Conservation (phyloP, 2,888 invertebrate species). For the Alcis repandata region DNA sequence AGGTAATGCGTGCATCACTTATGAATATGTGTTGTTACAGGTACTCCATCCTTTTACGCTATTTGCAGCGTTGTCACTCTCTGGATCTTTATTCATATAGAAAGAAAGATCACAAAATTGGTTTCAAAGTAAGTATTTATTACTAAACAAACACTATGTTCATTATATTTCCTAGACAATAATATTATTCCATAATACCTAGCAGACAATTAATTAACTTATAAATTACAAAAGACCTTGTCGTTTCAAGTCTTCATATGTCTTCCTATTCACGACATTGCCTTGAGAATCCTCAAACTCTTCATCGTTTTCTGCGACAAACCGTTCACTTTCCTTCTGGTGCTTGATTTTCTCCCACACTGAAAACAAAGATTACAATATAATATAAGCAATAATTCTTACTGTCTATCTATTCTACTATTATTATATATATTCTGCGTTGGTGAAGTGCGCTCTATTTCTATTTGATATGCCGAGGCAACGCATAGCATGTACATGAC, state of each 20-base stretch:
- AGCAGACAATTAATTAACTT: neutral
- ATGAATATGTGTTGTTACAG: too few relatives aligned
- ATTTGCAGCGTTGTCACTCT: too few relatives aligned
- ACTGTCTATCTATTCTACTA: too few relatives aligned
- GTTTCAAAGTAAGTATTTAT: neutral
- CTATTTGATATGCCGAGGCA: neutral
- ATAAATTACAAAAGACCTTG: constrained; percentile 95
- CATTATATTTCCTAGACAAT: constrained; percentile 1
- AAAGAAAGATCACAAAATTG: neutral
- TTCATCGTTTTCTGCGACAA: constrained; percentile 98
- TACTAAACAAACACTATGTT: constrained; percentile 1
- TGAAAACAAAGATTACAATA: constrained; percentile 70
- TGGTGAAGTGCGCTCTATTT: too few relatives aligned
- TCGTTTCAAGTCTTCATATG: constrained; percentile 98
- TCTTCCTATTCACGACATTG: constrained; percentile 99
- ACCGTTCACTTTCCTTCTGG: constrained; percentile 97
- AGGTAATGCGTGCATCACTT: too few relatives aligned
- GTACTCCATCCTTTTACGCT: too few relatives aligned
- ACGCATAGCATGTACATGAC: too few relatives aligned
- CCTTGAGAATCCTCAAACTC: constrained; percentile 99
- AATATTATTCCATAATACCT: neutral
- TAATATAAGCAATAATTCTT: too few relatives aligned
- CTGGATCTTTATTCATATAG: too few relatives aligned
- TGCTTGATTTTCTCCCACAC: constrained; percentile 99
- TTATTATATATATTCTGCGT: too few relatives aligned